Base-by-base conservation (phyloP, 2,113 vertebrate genomes). In the Eulemur macaco region DNA sequence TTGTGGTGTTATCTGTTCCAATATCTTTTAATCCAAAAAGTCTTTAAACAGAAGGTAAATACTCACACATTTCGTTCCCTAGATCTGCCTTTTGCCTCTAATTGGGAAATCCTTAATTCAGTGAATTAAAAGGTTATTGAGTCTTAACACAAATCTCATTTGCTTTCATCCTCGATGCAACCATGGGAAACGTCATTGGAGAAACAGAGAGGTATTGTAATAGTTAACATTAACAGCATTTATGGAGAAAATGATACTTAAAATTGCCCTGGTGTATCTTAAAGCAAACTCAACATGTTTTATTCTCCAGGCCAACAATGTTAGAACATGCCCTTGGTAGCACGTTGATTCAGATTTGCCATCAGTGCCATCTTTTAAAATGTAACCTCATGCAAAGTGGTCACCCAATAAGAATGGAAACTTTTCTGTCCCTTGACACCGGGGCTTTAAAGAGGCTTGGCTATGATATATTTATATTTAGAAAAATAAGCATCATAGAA, bases 21-120 rank as follows among this genome's bases (percentile, higher is more conserved):
- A 9, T 97, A 98, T 98, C 98, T 98, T 99, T 98, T 98, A 98
- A 98, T 98, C 98, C 98, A 97, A 98, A 98, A 97, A 92, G 95
- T 98, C 98, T 98, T 98, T 99, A 98, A 98, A 97, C 45, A 96
- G 98, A 98, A 98, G 96, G 92, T 97, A 98, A 98, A 98, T 98
- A 98, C 96, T 96, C 86, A 69, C 84, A 85, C 97, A 96, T 98
- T 97, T 96, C 93, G 97, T 98, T 95, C 92, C 92, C 86, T 97
- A 91, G 54, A 97, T 96, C 84, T 94, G 63, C 92, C 86, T 98
- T 98, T 97, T 89, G 94, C 96, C 90, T 96, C 90, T 98, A 98
- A 98, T 98, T 98, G 96, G 95, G 97, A 98, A 98, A 97, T 97
- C 96, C 93, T 97, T 98, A 98, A 98, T 98, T 98, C 91, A 39